Conservation (phyloP, 1,140 invertebrate species). For the Drosophila obscura region DNA sequence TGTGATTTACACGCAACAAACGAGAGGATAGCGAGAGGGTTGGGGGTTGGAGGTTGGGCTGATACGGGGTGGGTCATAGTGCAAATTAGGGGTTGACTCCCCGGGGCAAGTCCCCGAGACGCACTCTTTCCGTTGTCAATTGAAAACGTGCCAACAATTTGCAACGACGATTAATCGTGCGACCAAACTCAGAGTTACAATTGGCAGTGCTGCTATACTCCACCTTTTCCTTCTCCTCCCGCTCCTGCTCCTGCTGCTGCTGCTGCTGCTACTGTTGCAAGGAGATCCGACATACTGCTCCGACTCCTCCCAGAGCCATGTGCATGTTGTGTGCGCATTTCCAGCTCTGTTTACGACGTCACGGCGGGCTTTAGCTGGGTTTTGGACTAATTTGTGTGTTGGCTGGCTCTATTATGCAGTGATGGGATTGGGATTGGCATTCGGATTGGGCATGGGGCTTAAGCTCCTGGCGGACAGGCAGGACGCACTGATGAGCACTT, state of each 20-base stretch:
- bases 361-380: conserved; percentile 46
- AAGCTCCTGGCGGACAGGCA: conserved; percentile 33
- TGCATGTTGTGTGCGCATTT: conserved; percentile 66
- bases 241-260: neutral
- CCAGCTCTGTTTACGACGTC: conserved; percentile 72
- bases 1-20: conserved; percentile 76
- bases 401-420: conserved; percentile 66
- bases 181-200: conserved; percentile 60
- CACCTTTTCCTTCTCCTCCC: neutral
- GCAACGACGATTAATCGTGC: conserved; percentile 83
- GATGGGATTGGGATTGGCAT: conserved; percentile 24
- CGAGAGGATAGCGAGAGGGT: conserved; percentile 5
- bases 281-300: conserved; percentile 19
- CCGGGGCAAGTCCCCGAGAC: conserved; percentile 13
- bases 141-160: conserved; percentile 84
- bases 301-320: conserved; percentile 34
- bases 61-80: conserved; percentile 27
- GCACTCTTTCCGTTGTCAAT: conserved; percentile 70
- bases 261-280: neutral
- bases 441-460: neutral
- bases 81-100: conserved; percentile 76
- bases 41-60: neutral
- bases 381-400: conserved; percentile 71
- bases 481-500: conserved; percentile 60
- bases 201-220: conserved; percentile 6